Base-by-base conservation (phyloP, 2,888 invertebrate genomes). In the Limulus polyphemus region DNA sequence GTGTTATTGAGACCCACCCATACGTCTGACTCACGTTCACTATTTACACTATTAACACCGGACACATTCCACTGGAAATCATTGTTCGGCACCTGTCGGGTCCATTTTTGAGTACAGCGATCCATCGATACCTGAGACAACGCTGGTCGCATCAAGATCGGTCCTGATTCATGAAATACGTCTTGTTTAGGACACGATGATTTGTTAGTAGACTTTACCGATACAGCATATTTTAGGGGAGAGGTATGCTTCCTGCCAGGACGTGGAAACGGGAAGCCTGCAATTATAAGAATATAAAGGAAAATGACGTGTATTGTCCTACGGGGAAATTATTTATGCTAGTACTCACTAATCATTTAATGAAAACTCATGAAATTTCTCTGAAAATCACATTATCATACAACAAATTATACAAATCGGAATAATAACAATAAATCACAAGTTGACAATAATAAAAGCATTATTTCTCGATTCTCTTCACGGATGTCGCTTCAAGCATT, bases 251-350 rank as follows among this genome's bases (percentile, higher is more conserved):
- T 65, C 63, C 65, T 61, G 62, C 54, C 58, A 57, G 63, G 50
- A 61, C 65, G 60, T 61, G 63, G 65, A 65, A 65, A 63, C 58
- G 63, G 63, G 58, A 65, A 65, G 63, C 65, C 65, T 65, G 47
- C 17, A 49, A 47, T 48, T 59, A 46, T 49, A 56, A 61, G 50
- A 65, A 61, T 59, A 57, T 52, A 65, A 63, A 62, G 58, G 47
- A 58, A 50, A 54, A 54, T 32, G 32, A 32, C 3, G 32, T 32
- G 7, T 32, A 32, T 32, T 32, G 32, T 32, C 32, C 32, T 32
- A 32, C 32, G 1, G 32, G 32, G 32, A 32, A 32, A 32, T 32
- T 32, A 32, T 32, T 32, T 32, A 32, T 32, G 32, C 32, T 32
- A 32, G 32, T 32, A 2, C 32, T 7, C 5, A 7, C 32, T 7